Evolutionary conservation across 2,113 vertebrate genomes (phyloP), one percentile per base, ranked within the genome.

Genomic region (Centropus bengalensis): DNA sequence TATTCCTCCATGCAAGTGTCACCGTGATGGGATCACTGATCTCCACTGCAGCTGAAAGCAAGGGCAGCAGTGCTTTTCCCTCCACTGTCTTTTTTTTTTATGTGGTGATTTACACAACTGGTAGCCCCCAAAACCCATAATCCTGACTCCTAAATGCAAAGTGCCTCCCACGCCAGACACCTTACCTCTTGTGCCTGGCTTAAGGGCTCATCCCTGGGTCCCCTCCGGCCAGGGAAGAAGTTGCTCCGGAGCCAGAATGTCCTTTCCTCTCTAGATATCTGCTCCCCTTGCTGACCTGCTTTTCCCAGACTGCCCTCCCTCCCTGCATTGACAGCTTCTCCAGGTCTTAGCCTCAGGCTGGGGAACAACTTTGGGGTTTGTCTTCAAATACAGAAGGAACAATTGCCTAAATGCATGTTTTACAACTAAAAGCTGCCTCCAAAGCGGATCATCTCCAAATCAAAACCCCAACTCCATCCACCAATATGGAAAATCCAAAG

Each of bases 21-120:
- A 63, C 58, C 45, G 56, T 21, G 55, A 89, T 52, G 87, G 86
- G 88, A 75, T 33, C 88, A 85, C 64, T 78, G 74, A 96, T 94
- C 91, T 80, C 80, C 95, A 69, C 49, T 30, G 12, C 84, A 88
- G 86, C 52, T 24, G 56, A 96, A 95, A 91, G 58, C 54, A 8
- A 62, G 89, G 5, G 0, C 42, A 76, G 68, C 68, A 67, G 74
- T 3, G 6, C 94, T 86, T 89, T 71, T 96, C 91, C 62, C 64
- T 82, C 81, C 20, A 13, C 64, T 6, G 3, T 67, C 84, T 95
- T 94, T 88, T 42, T 42, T 36, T 36, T 76, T 96, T 8, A 96
- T 80, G 91, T 86, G 89, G 78, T 32, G 15, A 95, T 84, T 78
- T 80, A 86, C 64, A 22, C 51, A 91, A 56, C 40, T 58, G 75